Evolutionary conservation across 2,797 vertebrate species (phyloP).

Genomic region (Microctenopoma stevenorrisi): DNA sequence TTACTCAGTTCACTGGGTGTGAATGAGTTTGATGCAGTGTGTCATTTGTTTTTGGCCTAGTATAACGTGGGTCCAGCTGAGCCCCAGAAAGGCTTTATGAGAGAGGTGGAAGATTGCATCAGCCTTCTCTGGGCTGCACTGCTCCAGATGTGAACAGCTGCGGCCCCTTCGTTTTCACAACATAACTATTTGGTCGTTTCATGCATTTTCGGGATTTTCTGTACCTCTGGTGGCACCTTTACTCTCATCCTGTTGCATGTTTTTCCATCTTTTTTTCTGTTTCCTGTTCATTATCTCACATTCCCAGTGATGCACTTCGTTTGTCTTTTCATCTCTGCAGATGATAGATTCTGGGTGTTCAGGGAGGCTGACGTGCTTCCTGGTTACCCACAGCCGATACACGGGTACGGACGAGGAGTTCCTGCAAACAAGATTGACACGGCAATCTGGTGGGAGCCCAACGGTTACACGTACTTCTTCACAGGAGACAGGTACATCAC

Average conservation of each 20-base stretch:
- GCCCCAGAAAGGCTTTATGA: constrained; percentile 40
- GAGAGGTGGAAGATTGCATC: constrained; percentile 71
- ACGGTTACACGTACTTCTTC: constrained; percentile 94
- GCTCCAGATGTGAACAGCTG: constrained; percentile 67
- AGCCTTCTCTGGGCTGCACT: constrained; percentile 46
- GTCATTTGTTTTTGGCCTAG: constrained; percentile 50
- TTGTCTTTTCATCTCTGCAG: constrained; percentile 69
- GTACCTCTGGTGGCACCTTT: constrained; percentile 11
- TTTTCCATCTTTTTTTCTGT: neutral
- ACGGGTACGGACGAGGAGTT: constrained; percentile 89
- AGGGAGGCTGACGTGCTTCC: constrained; percentile 93
- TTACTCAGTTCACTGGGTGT: constrained; percentile 29
- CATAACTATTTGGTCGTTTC: constrained; percentile 12
- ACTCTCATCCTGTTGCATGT: too few relatives aligned
- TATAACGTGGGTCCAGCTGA: constrained; percentile 43
- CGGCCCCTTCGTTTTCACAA: constrained; percentile 42
- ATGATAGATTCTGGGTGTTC: constrained; percentile 93
- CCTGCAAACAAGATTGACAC: constrained; percentile 89
- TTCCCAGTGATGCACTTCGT: neutral
- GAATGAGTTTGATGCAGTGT: constrained; percentile 42
- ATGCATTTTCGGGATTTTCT: constrained; percentile 29
- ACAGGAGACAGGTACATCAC: constrained; percentile 87
- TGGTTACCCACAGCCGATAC: constrained; percentile 92
- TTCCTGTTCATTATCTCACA: neutral
- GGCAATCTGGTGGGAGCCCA: constrained; percentile 96